These are phyloP conservation scores for Menura novaehollandiae DNA, from an alignment of 2,113 vertebrate genomes.

Conservation along the genomic window DNA sequence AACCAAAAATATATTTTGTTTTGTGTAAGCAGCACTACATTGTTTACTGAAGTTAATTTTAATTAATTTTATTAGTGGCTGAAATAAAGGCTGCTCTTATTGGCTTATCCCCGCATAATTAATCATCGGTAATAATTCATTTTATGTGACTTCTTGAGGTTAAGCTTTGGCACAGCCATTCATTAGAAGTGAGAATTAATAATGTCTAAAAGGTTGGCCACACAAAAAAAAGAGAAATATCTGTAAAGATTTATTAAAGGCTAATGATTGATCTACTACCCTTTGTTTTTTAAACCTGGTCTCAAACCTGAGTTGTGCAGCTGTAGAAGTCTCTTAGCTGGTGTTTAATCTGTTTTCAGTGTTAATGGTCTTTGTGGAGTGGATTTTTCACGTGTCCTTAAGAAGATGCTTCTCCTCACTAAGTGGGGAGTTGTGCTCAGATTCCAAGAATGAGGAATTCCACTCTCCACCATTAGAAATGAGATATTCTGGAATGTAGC, in stretches of 20 bases:
- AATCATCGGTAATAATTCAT: conserved; percentile 49
- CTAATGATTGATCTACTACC: conserved; percentile 2
- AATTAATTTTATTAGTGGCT: conserved; percentile 32
- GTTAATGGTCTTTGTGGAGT: not conserved
- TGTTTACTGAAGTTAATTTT: conserved; percentile 29
- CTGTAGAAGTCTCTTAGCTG: not conserved
- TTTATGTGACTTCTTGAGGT: conserved; percentile 20
- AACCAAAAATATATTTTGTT: not conserved
- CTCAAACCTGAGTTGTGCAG: not conserved
- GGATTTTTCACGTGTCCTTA: not conserved
- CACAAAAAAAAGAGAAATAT: not conserved
- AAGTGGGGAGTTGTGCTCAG: not conserved
- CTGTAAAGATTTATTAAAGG: conserved; percentile 42
- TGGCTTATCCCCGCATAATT: conserved; percentile 45
- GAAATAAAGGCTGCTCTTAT: conserved; percentile 19
- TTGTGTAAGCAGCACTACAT: not conserved
- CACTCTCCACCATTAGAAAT: not conserved
- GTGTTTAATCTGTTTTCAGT: not conserved
- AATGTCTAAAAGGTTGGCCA: conserved; percentile 19
- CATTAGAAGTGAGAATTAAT: conserved; percentile 58
- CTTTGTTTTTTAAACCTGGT: conserved; percentile 33
- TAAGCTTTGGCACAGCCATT: conserved; percentile 26
- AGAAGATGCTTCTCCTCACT: not conserved
- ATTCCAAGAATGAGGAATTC: not conserved
- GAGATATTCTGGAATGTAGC: not conserved